Evolutionary conservation across 2,888 invertebrate species (phyloP), one percentile per base, ranked within the genome.

Genomic region (Keiferia lycopersicella): DNA sequence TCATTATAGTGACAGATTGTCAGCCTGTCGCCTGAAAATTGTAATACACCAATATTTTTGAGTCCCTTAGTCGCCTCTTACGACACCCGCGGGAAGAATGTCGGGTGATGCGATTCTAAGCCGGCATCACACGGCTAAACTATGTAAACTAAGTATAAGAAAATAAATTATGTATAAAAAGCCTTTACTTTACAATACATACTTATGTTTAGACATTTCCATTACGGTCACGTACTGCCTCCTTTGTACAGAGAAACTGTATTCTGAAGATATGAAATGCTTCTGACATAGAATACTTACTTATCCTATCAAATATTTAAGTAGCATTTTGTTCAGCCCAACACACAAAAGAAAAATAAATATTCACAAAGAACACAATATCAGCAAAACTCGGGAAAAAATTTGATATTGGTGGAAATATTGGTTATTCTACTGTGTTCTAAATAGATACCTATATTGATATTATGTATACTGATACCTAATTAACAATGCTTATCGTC

Each of bases 331-430:
- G 41, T 41, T 41, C 12, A 41, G 41, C 41, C 12, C 12, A 41
- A 41, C 12, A 41, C 41, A 51, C 51, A 51, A 18, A 51, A 51
- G 20, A 11, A 11, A 14, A 41, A 41, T 14, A 41, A 50, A 50
- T 50, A 50, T 50, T 56, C 12, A 56, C 4, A 30, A 26, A 30
- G 20, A 51, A 51, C 20, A 18, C 18, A 51, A 51, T 51, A 20
- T 20, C 7, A 51, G 51, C 18, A 51, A 56, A 30, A 56, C 14
- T 56, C 56, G 34, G 30, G 30, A 56, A 56, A 30, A 56, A 22
- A 20, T 51, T 10, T 12, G 51, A 11, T 18, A 51, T 51, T 20
- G 7, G 7, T 18, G 51, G 8, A 20, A 11, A 20, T 39, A 39
- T 6, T 1, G 10, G 39, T 12, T 10, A 10, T 8, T 12, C 11